These are phyloP conservation scores for Aphis craccivora DNA, from an alignment of 1,140 invertebrate genomes.

Conservation along the genomic window DNA sequence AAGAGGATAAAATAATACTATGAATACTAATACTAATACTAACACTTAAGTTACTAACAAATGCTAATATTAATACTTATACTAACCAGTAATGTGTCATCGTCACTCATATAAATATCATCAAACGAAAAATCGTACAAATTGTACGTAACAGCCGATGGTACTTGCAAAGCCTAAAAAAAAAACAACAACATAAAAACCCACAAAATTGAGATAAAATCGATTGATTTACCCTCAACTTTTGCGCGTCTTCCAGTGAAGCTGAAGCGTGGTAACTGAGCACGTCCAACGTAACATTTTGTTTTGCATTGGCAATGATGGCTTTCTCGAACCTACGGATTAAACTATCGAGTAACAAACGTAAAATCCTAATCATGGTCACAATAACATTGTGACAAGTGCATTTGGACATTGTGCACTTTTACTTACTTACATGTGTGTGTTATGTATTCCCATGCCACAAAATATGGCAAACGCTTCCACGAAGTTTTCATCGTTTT, in stretches of 20 bases:
- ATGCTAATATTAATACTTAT: too few relatives aligned
- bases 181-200: slow-evolving; percentile 58
- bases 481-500: slow-evolving; percentile 92
- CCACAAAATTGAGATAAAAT: background rate
- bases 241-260: slow-evolving; percentile 84
- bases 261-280: slow-evolving; percentile 95
- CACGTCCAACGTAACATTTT: slow-evolving; percentile 93
- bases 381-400: background rate
- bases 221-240: slow-evolving; percentile 77
- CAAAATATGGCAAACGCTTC: slow-evolving; percentile 98
- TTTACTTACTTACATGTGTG: slow-evolving; percentile 77
- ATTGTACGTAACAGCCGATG: slow-evolving; percentile 81
- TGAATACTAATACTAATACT: too few relatives aligned
- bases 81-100: slow-evolving; percentile 79
- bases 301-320: slow-evolving; percentile 91
- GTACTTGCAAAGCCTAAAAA: slow-evolving; percentile 73
- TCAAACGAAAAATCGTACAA: slow-evolving; percentile 89
- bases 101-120: slow-evolving; percentile 83
- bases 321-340: slow-evolving; percentile 83
- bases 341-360: background rate
- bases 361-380: background rate
- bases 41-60: too few relatives aligned
- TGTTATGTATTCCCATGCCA: slow-evolving; percentile 97
- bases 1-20: slow-evolving; percentile 28
- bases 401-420: slow-evolving; percentile 1